These are phyloP conservation scores for Sebastes alutus DNA, from an alignment of 2,797 vertebrate genomes.

Conservation along the genomic window DNA sequence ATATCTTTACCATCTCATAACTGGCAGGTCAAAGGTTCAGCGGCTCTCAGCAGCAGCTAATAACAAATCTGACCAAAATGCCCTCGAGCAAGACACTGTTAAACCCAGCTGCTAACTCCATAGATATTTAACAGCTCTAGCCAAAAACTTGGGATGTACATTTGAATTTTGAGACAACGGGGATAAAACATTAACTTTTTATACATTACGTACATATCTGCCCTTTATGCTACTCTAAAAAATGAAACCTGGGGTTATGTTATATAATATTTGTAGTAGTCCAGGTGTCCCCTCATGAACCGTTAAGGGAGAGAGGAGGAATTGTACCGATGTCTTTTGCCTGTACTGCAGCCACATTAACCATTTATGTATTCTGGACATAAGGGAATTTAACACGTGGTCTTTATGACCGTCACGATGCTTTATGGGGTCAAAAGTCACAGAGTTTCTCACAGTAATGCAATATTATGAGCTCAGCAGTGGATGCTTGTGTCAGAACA, in stretches of 20 bases:
- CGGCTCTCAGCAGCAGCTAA: slow-evolving; percentile 8
- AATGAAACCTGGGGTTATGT: not conserved
- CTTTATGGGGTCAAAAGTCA: slow-evolving; percentile 24
- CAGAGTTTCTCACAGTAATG: not conserved
- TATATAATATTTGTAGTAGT: not conserved
- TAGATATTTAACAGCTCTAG: slow-evolving; percentile 1
- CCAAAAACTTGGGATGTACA: not conserved
- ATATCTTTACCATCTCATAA: slow-evolving; percentile 12
- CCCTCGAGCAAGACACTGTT: slow-evolving; percentile 16
- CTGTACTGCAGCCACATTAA: not conserved
- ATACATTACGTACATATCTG: not conserved
- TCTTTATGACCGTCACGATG: not conserved
- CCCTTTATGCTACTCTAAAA: not conserved
- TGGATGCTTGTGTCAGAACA: not conserved
- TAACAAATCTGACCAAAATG: slow-evolving; percentile 22
- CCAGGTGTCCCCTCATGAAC: not conserved
- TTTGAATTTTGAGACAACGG: not conserved
- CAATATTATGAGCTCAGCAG: not conserved
- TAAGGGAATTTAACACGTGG: not conserved
- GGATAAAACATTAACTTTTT: not conserved
- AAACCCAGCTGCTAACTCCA: slow-evolving; percentile 5
- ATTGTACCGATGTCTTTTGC: not conserved
- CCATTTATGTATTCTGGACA: slow-evolving; percentile 19
- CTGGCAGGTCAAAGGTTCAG: slow-evolving; percentile 49
- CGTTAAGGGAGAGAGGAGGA: not conserved